phyloP scores from a whole-genome alignment of 2,888 invertebrate species.

The Campoplex nolae region DNA sequence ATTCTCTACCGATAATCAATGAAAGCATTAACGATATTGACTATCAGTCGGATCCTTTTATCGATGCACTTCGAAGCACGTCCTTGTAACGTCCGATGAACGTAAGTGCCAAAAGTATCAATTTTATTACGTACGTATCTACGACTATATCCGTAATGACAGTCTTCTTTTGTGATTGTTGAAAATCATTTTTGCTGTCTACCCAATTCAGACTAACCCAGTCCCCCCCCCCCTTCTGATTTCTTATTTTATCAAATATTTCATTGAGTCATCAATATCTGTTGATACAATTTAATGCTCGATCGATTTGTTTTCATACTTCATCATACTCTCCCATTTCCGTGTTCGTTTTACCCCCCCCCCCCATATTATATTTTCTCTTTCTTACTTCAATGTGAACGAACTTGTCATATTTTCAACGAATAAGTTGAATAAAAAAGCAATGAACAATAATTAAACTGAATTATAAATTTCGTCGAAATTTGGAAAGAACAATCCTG shows the following conservation, averaged over 20 bases:
- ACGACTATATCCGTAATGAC: not conserved
- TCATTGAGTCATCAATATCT: not conserved
- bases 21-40: conserved; percentile 2
- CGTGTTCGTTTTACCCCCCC: not conserved
- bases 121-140: not conserved
- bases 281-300: not conserved
- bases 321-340: not conserved
- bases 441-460: not conserved
- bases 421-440: not conserved
- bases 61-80: conserved; percentile 12
- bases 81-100: conserved; percentile 24
- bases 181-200: not conserved
- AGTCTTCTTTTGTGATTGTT: not conserved
- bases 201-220: not conserved
- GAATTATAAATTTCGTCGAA: not conserved
- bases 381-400: not conserved
- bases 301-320: not conserved
- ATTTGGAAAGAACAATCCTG: not conserved
- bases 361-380: not conserved
- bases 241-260: not conserved
- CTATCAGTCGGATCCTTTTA: conserved; percentile 9
- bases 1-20: not conserved
- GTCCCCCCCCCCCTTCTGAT: not conserved
- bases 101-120: conserved; percentile 16
- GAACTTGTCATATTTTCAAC: not conserved